phyloP scores from a whole-genome alignment of 2,113 vertebrate species.

The Platycercus adscitus region DNA sequence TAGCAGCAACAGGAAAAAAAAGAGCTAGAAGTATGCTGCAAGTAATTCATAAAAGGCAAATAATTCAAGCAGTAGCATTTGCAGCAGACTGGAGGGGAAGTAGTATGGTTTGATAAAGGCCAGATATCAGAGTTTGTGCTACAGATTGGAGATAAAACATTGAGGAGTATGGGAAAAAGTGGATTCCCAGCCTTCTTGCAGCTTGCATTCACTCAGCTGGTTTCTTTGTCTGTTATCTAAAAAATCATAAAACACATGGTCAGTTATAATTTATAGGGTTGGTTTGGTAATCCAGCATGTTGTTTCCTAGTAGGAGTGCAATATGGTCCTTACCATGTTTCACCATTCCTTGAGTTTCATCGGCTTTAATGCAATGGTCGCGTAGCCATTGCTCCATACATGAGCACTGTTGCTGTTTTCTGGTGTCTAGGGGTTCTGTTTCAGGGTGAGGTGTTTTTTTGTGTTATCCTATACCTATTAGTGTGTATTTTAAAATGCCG shows the following conservation, averaged over 20 bases:
- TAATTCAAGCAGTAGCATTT: not conserved
- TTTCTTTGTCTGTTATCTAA: not conserved
- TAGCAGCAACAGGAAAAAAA: not conserved
- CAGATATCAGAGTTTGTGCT: not conserved
- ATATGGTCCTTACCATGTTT: fast-evolving
- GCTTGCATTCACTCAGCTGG: not conserved
- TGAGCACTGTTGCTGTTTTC: fast-evolving
- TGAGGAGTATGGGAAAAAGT: not conserved
- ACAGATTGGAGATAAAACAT: not conserved
- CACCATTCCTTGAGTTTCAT: not conserved
- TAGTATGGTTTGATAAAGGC: not conserved
- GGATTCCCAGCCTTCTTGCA: not conserved
- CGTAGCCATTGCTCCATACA: fast-evolving
- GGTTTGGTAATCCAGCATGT: fast-evolving
- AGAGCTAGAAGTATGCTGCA: not conserved
- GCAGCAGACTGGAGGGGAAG: not conserved
- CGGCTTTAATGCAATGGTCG: not conserved
- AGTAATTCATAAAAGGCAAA: not conserved
- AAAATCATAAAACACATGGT: fast-evolving
- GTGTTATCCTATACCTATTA: fast-evolving
- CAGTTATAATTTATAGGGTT: fast-evolving
- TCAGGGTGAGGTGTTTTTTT: fast-evolving
- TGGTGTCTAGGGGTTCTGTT: not conserved
- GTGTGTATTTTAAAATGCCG: not conserved
- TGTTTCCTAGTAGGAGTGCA: fast-evolving